Percentiles rank a stretch among this genome's conserved stretches.
Evolutionary conservation across 2,113 vertebrate species (phyloP).

Genomic region (Mustelus asterias): DNA sequence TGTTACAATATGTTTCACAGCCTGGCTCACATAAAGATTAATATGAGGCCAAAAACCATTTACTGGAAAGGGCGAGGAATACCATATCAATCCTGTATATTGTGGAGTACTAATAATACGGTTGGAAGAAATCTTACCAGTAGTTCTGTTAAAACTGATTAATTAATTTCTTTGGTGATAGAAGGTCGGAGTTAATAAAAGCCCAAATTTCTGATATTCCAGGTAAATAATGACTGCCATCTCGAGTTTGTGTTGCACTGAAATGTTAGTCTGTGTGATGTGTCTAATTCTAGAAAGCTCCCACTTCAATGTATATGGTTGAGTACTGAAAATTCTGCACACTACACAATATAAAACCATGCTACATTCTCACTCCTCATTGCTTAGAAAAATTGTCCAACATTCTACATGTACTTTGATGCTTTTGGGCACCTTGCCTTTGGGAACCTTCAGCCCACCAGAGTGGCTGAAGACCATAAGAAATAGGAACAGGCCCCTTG

Average conservation of each 20-base stretch:
- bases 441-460: background rate
- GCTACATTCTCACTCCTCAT: background rate
- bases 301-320: background rate
- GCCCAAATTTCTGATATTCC: background rate
- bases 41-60: background rate
- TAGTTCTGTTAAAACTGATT: background rate
- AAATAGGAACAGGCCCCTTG: too few relatives aligned
- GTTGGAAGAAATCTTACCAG: background rate
- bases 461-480: background rate
- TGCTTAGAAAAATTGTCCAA: background rate
- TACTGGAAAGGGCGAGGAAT: background rate
- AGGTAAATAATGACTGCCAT: background rate
- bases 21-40: slow-evolving; percentile 1
- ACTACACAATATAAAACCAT: background rate
- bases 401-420: background rate
- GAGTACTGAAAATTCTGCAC: background rate
- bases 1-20: slow-evolving; percentile 19
- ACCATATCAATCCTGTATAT: background rate
- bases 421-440: background rate
- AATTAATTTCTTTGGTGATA: background rate
- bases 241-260: background rate
- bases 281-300: background rate
- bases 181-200: background rate
- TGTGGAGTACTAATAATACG: background rate
- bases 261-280: background rate